phyloP scores from a whole-genome alignment of 2,888 invertebrate species.

The Eustalomyia histrio region DNA sequence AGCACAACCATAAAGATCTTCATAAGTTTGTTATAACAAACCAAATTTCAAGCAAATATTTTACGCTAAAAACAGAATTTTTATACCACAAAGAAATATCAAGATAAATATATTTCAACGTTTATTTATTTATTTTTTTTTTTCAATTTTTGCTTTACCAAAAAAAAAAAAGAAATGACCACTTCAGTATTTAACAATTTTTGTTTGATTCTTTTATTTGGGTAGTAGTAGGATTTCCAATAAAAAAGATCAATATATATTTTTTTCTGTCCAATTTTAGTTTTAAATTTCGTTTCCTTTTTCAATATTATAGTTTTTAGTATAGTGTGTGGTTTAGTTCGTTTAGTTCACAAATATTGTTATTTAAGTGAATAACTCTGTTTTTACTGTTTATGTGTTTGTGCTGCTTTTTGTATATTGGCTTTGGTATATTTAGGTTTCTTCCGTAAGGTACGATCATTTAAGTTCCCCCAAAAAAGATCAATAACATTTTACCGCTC shows the following conservation, averaged over 20 bases:
- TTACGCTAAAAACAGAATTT: conserved; percentile 27
- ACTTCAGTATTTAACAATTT: conserved; percentile 43
- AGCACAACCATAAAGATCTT: not conserved
- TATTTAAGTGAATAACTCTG: conserved; percentile 61
- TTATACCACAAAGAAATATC: conserved; percentile 24
- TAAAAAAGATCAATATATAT: conserved; percentile 50
- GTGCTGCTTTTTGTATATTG: conserved; percentile 27
- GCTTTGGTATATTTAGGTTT: conserved; percentile 23
- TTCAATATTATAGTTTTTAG: conserved; percentile 11
- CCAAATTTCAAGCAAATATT: conserved; percentile 39
- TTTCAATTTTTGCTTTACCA: not conserved
- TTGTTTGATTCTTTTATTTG: conserved; percentile 12
- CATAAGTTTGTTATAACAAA: not conserved
- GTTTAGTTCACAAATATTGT: conserved; percentile 52
- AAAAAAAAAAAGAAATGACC: conserved; percentile 40
- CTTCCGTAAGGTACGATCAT: conserved; percentile 50
- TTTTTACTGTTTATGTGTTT: conserved; percentile 20
- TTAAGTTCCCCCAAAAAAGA: conserved; percentile 51
- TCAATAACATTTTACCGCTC: conserved; percentile 64
- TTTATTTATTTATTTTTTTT: not conserved
- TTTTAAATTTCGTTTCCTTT: conserved; percentile 27
- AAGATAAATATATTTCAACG: conserved; percentile 22
- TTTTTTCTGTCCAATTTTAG: not conserved
- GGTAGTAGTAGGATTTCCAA: conserved; percentile 21
- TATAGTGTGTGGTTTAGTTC: conserved; percentile 19